These are phyloP conservation scores for Steinernema carpocapsae DNA, from an alignment of 2,888 invertebrate genomes.

Conservation along the genomic window DNA sequence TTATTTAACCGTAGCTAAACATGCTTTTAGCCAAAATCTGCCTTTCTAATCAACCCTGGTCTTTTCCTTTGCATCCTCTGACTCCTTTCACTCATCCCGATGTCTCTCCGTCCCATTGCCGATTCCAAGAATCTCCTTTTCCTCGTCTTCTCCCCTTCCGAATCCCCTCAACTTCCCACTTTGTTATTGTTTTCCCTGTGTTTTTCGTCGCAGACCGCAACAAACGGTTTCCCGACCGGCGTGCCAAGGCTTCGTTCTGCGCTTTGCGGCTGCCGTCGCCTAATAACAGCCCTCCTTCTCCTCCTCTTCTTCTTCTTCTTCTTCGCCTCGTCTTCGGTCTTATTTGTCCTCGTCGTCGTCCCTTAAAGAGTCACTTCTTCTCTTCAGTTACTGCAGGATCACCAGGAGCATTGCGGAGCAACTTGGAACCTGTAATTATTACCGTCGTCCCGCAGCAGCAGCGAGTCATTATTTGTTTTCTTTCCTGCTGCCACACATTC, in stretches of 20 bases:
- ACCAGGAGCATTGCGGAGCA: neutral
- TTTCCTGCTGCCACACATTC: slow-evolving; percentile 9
- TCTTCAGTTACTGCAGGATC: neutral
- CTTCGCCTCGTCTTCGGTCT: no score
- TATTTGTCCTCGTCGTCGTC: neutral
- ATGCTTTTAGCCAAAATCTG: neutral
- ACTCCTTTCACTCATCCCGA: no score
- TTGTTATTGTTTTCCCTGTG: slow-evolving; percentile 23
- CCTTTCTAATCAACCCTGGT: neutral
- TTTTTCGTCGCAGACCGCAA: slow-evolving; percentile 21
- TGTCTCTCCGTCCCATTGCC: no score
- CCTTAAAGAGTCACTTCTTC: slow-evolving; percentile 1
- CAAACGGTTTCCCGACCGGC: slow-evolving; percentile 29
- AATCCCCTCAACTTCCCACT: slow-evolving; percentile 21
- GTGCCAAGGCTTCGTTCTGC: neutral
- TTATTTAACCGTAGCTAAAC: no score
- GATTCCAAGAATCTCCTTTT: neutral
- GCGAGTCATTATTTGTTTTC: slow-evolving; percentile 31
- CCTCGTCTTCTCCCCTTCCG: neutral
- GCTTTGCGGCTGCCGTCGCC: slow-evolving; percentile 15
- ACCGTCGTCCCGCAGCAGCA: neutral
- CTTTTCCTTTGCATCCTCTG: no score
- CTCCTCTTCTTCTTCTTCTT: no score
- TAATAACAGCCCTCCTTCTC: slow-evolving; percentile 15
- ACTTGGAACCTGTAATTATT: slow-evolving; percentile 30